A percentile compares a stretch with the other conserved stretches of the same genome.
Evolutionary conservation across 2,113 vertebrate genomes (phyloP).

Genomic region (Mugil cephalus): DNA sequence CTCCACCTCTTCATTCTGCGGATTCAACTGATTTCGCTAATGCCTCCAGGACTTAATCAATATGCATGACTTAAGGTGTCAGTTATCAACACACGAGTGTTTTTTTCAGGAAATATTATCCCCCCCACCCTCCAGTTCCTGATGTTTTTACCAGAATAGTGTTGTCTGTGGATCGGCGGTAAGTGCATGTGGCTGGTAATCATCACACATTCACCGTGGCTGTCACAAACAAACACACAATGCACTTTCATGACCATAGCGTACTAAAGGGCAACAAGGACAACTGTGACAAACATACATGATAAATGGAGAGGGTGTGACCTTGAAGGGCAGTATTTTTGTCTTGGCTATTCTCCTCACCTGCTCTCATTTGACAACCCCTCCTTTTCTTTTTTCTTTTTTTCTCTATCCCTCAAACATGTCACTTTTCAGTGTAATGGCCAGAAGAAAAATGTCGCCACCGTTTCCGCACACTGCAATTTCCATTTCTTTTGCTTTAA

Average conservation of each 20-base stretch:
- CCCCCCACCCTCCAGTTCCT: conserved; percentile 31
- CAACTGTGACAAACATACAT: conserved; percentile 35
- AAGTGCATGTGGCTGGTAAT: conserved; percentile 49
- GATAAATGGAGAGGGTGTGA: conserved; percentile 52
- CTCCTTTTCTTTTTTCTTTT: too few relatives aligned
- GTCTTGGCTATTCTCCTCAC: conserved; percentile 8
- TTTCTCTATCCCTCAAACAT: conserved; percentile 20
- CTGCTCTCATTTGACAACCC: conserved; percentile 6
- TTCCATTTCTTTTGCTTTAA: conserved; percentile 10
- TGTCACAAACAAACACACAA: conserved; percentile 33
- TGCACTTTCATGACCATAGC: conserved; percentile 27
- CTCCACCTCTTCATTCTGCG: conserved; percentile 55
- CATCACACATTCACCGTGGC: conserved; percentile 47
- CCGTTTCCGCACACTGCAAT: background rate
- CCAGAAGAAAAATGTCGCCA: conserved; percentile 36
- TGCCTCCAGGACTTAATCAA: conserved; percentile 71
- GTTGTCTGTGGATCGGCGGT: conserved; percentile 21
- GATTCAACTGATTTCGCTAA: conserved; percentile 72
- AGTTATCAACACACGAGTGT: conserved; percentile 68
- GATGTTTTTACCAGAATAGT: conserved; percentile 63
- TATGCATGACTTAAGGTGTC: conserved; percentile 76
- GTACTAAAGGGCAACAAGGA: conserved; percentile 12
- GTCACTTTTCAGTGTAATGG: conserved; percentile 47
- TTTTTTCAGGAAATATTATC: conserved; percentile 69
- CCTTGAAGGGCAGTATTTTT: conserved; percentile 49